Conservation (phyloP, 2,797 vertebrate genomes). For the Pitangus sulphuratus region DNA sequence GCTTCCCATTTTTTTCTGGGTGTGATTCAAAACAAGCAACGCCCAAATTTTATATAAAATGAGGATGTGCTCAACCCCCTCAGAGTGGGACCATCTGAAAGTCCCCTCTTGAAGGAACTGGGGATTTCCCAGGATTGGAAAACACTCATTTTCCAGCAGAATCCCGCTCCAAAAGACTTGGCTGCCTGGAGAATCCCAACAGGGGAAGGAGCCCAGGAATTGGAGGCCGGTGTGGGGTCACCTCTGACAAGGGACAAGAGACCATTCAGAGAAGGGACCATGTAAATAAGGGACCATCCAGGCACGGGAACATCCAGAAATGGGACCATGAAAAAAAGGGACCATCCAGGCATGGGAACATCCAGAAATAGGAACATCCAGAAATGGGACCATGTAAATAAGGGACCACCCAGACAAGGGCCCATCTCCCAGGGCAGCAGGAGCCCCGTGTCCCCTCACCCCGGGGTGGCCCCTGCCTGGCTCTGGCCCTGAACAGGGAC, state of each 20-base stretch:
- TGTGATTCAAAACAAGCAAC: neutral
- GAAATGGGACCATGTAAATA: neutral
- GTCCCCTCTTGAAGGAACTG: accelerated
- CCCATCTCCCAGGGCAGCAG: neutral
- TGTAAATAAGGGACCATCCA: neutral
- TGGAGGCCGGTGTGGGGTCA: neutral
- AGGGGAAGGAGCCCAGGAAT: too few species aligned
- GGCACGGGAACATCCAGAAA: too few species aligned
- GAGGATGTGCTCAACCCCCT: accelerated
- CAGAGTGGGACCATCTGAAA: neutral
- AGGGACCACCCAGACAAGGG: neutral
- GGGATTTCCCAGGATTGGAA: neutral
- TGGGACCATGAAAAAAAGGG: too few species aligned
- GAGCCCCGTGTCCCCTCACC: neutral
- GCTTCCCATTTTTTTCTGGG: neutral
- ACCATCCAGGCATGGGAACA: neutral
- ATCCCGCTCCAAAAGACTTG: neutral
- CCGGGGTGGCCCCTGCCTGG: neutral
- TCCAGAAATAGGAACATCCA: neutral
- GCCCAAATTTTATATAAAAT: neutral
- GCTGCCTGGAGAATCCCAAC: neutral
- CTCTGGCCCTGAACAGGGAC: neutral
- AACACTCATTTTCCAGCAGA: neutral
- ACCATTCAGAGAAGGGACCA: neutral
- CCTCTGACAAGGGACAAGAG: neutral